Evolutionary conservation across 1,140 invertebrate species (phyloP).

Genomic region (Cherax quadricarinatus): DNA sequence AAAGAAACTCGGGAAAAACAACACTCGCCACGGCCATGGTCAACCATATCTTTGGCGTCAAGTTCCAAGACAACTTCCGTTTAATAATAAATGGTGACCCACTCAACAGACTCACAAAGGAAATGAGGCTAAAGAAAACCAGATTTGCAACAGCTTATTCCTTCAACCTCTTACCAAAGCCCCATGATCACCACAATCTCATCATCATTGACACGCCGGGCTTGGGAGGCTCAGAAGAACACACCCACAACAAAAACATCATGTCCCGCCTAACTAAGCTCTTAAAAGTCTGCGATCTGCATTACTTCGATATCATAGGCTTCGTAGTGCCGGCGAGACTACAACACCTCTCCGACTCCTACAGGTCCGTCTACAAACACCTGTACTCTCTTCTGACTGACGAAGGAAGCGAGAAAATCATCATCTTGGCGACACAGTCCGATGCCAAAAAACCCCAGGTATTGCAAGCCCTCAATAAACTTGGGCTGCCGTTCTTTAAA

Average conservation of each 20-base stretch:
- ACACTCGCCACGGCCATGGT: slow-evolving; percentile 28
- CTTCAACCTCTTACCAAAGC: slow-evolving; percentile 27
- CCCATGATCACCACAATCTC: slow-evolving; percentile 14
- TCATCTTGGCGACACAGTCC: slow-evolving; percentile 31
- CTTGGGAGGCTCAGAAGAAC: slow-evolving; percentile 10
- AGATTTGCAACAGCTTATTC: slow-evolving; percentile 39
- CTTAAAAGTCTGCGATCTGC: neutral
- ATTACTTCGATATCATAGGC: slow-evolving; percentile 16
- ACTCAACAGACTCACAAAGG: slow-evolving; percentile 9
- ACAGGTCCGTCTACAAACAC: slow-evolving; percentile 34
- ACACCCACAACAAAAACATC: slow-evolving; percentile 34
- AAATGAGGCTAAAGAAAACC: slow-evolving; percentile 4
- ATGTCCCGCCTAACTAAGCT: neutral
- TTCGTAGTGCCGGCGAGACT: slow-evolving; percentile 18
- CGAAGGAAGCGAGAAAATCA: slow-evolving; percentile 10
- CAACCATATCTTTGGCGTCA: slow-evolving; percentile 46
- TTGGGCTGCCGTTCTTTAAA: neutral
- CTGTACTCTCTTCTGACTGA: slow-evolving; percentile 6
- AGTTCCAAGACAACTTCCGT: slow-evolving; percentile 48
- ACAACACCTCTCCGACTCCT: slow-evolving; percentile 23
- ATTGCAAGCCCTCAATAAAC: slow-evolving; percentile 2
- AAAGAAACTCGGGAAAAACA: slow-evolving; percentile 36
- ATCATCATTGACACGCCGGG: slow-evolving; percentile 33
- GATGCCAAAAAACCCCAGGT: slow-evolving; percentile 18
- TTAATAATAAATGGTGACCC: slow-evolving; percentile 36